A percentile compares a stretch with the other conserved stretches of the same genome.
Conservation (phyloP, 2,888 invertebrate genomes). For the Alcis repandata region DNA sequence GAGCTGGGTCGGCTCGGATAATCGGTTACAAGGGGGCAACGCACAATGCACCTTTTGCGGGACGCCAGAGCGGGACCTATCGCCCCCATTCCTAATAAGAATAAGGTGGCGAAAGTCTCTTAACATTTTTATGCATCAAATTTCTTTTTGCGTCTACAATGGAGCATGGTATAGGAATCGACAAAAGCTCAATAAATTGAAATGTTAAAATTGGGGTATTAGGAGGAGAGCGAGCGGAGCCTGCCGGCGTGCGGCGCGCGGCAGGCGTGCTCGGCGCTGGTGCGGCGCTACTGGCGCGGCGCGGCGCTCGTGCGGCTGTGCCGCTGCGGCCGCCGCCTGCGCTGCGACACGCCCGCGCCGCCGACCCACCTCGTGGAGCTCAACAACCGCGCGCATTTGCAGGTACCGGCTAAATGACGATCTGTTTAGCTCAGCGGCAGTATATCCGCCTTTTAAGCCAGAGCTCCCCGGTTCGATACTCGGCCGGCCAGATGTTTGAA, state of each 20-base stretch:
- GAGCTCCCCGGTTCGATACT: too few relatives aligned
- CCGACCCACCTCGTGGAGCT: conserved; percentile 70
- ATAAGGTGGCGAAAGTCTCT: too few relatives aligned
- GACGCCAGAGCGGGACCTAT: too few relatives aligned
- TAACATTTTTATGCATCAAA: too few relatives aligned
- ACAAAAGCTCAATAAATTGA: neutral
- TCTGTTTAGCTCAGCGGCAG: too few relatives aligned
- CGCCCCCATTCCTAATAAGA: too few relatives aligned
- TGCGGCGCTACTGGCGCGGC: conserved; percentile 86
- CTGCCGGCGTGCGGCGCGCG: conserved; percentile 80
- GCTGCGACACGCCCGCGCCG: conserved; percentile 64
- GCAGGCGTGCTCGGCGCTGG: conserved; percentile 84
- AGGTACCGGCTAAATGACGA: conserved; percentile 70
- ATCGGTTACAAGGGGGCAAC: too few relatives aligned
- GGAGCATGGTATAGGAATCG: neutral
- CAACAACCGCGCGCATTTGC: conserved; percentile 87
- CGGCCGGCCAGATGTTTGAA: too few relatives aligned
- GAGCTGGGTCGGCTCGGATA: too few relatives aligned
- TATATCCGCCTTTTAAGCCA: too few relatives aligned
- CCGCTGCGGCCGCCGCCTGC: conserved; percentile 84
- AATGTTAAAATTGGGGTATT: neutral
- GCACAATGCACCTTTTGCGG: too few relatives aligned
- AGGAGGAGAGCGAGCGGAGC: conserved; percentile 88
- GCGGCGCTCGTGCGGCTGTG: conserved; percentile 87
- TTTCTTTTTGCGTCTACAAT: too few relatives aligned